Evolutionary conservation across 2,888 invertebrate species (phyloP), one percentile per base, ranked within the genome.

Genomic region (Panopea generosa): DNA sequence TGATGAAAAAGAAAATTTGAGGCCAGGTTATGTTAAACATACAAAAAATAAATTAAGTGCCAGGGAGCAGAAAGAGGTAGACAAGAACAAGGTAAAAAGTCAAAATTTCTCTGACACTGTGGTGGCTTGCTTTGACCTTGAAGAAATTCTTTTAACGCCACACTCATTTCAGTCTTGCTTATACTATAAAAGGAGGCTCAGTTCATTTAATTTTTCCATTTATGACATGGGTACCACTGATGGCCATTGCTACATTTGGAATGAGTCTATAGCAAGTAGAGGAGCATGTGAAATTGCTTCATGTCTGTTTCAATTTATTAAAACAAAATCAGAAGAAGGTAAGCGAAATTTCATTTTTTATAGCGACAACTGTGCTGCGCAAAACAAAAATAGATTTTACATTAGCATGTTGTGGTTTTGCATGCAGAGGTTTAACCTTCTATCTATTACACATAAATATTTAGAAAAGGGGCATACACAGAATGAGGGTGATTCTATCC

Each of bases 361-460:
- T 24, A 50, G 49, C 56, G 72, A 68, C 53, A 72, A 77, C 26
- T 68, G 77, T 55, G 33, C 11, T 1, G 6, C 68, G 0, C 72
- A 77, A 60, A 77, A 77, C 33, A 77, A 72, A 68, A 77, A 72
- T 22, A 24, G 60, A 1, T 63, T 62, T 33, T 72, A 63, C 53
- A 27, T 67, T 40, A 40, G 33, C 4, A 76, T 77, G 67, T 18
- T 67, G n/a, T 77, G 62, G 67, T 72, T 61, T 45, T 43, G 43
- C 20, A 16, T 77, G n/a, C 33, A 60, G 9, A 73, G 65, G 38
- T 73, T 60, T 24, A 33, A 60, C 9, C n/a, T 73, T 14, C 1
- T n/a, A 1, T 56, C 65, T 14, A 65, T 73, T 22, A 26, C 38
- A 1, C 77, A 77, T n/a, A 45, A 56, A 9, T 67, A 67, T 18